These are phyloP conservation scores for Scaptomyza caliginosa DNA, from an alignment of 2,888 invertebrate species.

Conservation along the genomic window DNA sequence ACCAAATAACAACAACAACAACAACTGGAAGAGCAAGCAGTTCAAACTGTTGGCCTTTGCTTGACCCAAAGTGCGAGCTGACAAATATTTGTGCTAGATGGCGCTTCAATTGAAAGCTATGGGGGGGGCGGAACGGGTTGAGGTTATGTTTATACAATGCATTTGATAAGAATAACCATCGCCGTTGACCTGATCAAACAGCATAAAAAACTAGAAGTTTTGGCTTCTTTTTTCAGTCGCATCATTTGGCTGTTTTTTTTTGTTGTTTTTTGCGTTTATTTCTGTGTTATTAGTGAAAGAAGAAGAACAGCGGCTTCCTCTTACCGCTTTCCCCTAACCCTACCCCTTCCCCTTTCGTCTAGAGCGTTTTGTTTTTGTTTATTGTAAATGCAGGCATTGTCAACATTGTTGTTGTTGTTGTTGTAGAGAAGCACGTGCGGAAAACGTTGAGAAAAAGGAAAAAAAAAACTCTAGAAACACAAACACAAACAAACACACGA, in stretches of 20 bases:
- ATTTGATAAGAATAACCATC: too few relatives aligned
- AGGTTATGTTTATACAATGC: constrained; percentile 57
- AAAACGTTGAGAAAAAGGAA: too few relatives aligned
- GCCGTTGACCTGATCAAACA: too few relatives aligned
- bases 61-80: constrained; percentile 51
- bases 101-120: constrained; percentile 21
- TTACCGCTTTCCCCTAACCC: not conserved
- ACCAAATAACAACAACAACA: constrained; percentile 8
- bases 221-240: not conserved
- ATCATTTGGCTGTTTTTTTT: not conserved
- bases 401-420: constrained; percentile 43
- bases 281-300: too few relatives aligned
- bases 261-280: not conserved
- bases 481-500: constrained; percentile 38
- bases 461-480: constrained; percentile 38
- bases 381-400: constrained; percentile 72
- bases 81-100: constrained; percentile 64
- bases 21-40: constrained; percentile 4
- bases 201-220: too few relatives aligned
- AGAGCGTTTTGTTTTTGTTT: constrained; percentile 74
- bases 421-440: constrained; percentile 53
- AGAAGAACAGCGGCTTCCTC: constrained; percentile 27
- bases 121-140: not conserved
- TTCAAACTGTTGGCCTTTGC: constrained; percentile 37
- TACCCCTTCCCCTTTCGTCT: not conserved